Base-by-base conservation (phyloP, 1,140 invertebrate species). In the Euwallacea fornicatus region DNA sequence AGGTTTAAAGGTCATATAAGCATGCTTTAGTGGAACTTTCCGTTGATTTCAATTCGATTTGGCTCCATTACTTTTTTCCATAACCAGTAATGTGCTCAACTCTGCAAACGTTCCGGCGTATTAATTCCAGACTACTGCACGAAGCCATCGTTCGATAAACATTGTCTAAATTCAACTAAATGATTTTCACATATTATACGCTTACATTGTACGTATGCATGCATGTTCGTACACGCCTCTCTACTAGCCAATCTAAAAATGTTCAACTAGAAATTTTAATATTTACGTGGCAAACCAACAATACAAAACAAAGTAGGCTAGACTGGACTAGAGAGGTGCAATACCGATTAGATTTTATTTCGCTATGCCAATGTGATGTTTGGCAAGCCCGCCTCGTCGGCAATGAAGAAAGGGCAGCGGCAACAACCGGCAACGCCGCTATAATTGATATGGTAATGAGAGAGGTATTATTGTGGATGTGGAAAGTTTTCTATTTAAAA, bases 161-260 rank as follows among this genome's bases (percentile, higher is more conserved):
- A 50, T 2, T 50, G 46, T 50, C 46, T 50, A 50, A 50, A 50
- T 11, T 50, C 46, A 50, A 50, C 46, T 50, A 50, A 50, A 50
- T 13, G 46, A 13, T 50, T 50, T 50, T 13, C 13, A 2, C 13
- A 10, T 50, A n/a, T n/a, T n/a, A 50, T 50, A 10, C 13, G 9
- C 7, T 10, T 50, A 10, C 9, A 50, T 50, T 50, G 2, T 50
- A 50, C 21, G 4, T 33, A 50, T 50, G 13, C 46, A 50, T 13
- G 46, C 46, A 50, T 13, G 46, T 33, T 33, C 21, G 46, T 50
- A 13, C 46, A 50, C 46, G 46, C 46, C 46, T 50, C 13, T 50
- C 46, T 50, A 71, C 70, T 71, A 71, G 21, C 70, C 70, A 47
- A 71, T 66, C 70, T 71, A 71, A 71, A 71, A 71, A 71, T 71